These are phyloP conservation scores for Erythrolamprus reginae DNA, from an alignment of 2,113 vertebrate genomes.

Conservation along the genomic window DNA sequence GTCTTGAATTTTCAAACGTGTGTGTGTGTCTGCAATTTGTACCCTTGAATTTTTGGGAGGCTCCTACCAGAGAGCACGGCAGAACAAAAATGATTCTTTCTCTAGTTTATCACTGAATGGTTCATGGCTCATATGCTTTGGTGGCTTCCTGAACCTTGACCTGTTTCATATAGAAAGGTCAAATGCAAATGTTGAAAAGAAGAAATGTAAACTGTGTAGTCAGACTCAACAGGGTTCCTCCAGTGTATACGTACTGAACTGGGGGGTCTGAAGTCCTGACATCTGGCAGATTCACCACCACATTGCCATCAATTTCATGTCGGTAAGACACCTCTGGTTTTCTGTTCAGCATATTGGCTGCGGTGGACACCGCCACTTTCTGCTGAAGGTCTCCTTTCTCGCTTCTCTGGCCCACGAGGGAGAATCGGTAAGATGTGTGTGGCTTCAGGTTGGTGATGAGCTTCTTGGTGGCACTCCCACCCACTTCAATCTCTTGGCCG, in stretches of 20 bases:
- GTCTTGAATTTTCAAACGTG: too few relatives aligned
- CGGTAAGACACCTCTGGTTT: slow-evolving; percentile 86
- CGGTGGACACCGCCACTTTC: slow-evolving; percentile 81
- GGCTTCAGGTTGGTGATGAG: slow-evolving; percentile 85
- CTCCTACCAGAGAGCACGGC: too few relatives aligned
- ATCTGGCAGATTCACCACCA: slow-evolving; percentile 80
- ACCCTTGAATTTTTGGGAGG: too few relatives aligned
- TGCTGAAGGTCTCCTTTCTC: slow-evolving; percentile 83
- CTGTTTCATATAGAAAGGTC: neutral
- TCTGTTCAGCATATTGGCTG: slow-evolving; percentile 77
- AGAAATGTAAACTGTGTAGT: neutral
- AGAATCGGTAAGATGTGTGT: slow-evolving; percentile 88
- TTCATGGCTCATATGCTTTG: neutral
- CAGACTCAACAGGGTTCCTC: neutral
- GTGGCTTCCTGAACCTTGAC: neutral
- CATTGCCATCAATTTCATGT: slow-evolving; percentile 76
- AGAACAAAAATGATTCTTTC: neutral
- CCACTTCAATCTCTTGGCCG: slow-evolving; percentile 84
- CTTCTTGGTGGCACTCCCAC: slow-evolving; percentile 83
- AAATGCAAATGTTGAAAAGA: neutral
- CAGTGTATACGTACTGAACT: slow-evolving; percentile 75
- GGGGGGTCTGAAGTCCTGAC: slow-evolving; percentile 74
- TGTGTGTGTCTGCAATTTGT: too few relatives aligned
- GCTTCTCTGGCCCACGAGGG: slow-evolving; percentile 83
- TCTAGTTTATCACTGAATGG: neutral